Conservation (phyloP, 2,113 vertebrate species). For the Haliaeetus leucogaster region DNA sequence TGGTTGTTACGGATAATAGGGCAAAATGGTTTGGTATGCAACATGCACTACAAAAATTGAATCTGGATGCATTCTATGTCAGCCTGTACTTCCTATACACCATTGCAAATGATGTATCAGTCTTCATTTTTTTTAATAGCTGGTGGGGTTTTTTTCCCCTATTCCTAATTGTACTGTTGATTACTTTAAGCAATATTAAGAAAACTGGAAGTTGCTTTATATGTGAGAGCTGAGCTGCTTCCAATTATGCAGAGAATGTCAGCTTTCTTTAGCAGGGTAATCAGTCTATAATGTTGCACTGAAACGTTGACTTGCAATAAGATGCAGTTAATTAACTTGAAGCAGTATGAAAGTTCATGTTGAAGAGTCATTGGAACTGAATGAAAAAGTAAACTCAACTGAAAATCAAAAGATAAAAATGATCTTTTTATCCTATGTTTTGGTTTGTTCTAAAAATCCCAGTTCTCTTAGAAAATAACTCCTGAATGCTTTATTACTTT, state of each 20-base stretch:
- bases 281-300: background rate
- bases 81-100: background rate
- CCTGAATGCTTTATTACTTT: background rate
- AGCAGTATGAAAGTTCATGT: background rate
- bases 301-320: background rate
- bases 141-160: accelerated
- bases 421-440: background rate
- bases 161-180: background rate
- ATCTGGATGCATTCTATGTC: background rate
- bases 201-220: background rate
- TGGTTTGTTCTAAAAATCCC: background rate
- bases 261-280: background rate
- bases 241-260: background rate
- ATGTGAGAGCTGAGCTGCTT: background rate
- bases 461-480: background rate
- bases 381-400: background rate
- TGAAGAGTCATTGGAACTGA: background rate
- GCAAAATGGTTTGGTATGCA: background rate
- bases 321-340: slow-evolving; percentile 27
- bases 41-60: background rate
- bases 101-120: background rate
- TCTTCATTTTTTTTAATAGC: background rate
- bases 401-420: background rate
- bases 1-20: accelerated
- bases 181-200: background rate